Percentiles rank a stretch among this genome's conserved stretches.
Evolutionary conservation across 1,140 invertebrate species (phyloP).

Genomic region (Bombyx mandarina): DNA sequence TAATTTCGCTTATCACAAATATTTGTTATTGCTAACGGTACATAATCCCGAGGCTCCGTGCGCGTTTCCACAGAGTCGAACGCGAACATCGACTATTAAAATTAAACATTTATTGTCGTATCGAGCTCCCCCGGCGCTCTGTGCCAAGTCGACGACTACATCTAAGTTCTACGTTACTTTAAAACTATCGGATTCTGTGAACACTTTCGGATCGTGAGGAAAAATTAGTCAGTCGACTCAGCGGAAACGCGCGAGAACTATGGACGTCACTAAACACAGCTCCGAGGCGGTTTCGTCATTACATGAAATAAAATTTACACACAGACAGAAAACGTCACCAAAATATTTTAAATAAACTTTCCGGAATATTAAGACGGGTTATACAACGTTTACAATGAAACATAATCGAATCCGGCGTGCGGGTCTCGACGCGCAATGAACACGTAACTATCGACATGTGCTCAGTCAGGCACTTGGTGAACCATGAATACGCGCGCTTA

Average conservation of each 20-base stretch:
- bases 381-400: too few relatives aligned
- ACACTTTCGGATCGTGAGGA: neutral
- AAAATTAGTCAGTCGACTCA: neutral
- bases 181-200: too few relatives aligned
- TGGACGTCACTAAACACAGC: conserved; percentile 27
- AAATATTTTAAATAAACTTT: too few relatives aligned
- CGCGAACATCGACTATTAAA: neutral
- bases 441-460: too few relatives aligned
- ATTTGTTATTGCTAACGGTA: conserved; percentile 55
- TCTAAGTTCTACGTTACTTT: too few relatives aligned
- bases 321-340: conserved; percentile 25
- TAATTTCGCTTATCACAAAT: conserved; percentile 50
- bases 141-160: too few relatives aligned
- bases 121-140: too few relatives aligned
- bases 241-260: conserved; percentile 1
- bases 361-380: too few relatives aligned
- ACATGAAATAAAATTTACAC: conserved; percentile 9
- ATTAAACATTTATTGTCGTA: too few relatives aligned
- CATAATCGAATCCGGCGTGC: too few relatives aligned
- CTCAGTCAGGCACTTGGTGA: conserved; percentile 49
- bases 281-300: conserved; percentile 39
- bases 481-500: conserved; percentile 5
- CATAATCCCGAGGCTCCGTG: conserved; percentile 20
- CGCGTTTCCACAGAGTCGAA: conserved; percentile 3
- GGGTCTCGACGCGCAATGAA: too few relatives aligned